Percentiles rank a stretch among this genome's conserved stretches.
Evolutionary conservation across 2,797 vertebrate genomes (phyloP).

Genomic region (Coranthus polyacanthus): DNA sequence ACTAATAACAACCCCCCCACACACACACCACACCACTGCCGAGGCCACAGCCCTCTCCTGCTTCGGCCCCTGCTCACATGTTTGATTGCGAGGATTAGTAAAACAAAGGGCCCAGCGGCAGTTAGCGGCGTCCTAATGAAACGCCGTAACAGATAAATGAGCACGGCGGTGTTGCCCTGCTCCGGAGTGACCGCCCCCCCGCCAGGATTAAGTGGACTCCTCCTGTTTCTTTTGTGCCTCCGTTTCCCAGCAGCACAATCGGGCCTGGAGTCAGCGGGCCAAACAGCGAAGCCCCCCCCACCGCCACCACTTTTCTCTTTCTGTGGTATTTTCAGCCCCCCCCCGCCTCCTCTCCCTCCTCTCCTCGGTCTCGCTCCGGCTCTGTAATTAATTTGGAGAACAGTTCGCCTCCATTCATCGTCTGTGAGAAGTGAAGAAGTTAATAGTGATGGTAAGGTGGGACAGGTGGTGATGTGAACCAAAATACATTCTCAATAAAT

Average conservation of each 20-base stretch:
- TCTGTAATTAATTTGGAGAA: constrained; percentile 49
- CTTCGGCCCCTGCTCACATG: constrained; percentile 52
- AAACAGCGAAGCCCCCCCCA: constrained; percentile 19
- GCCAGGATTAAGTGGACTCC: constrained; percentile 81
- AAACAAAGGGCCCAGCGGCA: constrained; percentile 67
- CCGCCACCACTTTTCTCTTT: constrained; percentile 14
- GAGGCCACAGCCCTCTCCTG: background rate
- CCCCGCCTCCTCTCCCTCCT: background rate
- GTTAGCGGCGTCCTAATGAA: constrained; percentile 75
- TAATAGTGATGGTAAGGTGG: constrained; percentile 41
- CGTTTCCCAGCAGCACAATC: constrained; percentile 78
- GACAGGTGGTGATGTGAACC: constrained; percentile 46
- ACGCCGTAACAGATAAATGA: constrained; percentile 77
- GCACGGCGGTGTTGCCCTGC: constrained; percentile 61
- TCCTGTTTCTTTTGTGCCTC: constrained; percentile 79
- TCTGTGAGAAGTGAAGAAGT: constrained; percentile 38
- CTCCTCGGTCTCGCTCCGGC: background rate
- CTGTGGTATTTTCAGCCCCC: constrained; percentile 22
- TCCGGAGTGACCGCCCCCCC: constrained; percentile 72
- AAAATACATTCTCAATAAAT: constrained; percentile 29
- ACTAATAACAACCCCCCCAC: constrained; percentile 21
- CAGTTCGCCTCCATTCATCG: constrained; percentile 37
- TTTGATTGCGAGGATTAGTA: constrained; percentile 75
- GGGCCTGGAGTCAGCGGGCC: constrained; percentile 59
- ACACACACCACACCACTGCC: background rate